Conservation (phyloP, 2,113 vertebrate species). For the Pseudopipra pipra region DNA sequence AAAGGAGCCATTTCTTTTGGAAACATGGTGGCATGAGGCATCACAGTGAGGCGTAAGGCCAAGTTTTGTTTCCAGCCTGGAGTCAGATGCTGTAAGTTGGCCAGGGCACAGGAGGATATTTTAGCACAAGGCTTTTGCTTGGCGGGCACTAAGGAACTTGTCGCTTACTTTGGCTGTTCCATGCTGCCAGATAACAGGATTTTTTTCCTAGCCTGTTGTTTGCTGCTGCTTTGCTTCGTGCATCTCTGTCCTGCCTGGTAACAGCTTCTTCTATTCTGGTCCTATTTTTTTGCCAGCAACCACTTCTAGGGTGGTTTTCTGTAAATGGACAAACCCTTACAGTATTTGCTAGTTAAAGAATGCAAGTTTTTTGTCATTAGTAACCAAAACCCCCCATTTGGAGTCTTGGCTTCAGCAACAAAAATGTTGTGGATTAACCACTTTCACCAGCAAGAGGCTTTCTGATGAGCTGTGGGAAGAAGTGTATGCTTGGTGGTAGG, state of each 20-base stretch:
- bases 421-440: slow-evolving; percentile 62
- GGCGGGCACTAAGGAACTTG: slow-evolving; percentile 17
- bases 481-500: slow-evolving; percentile 24
- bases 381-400: slow-evolving; percentile 47
- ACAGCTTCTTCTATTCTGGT: slow-evolving; percentile 61
- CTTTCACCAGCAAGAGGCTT: slow-evolving; percentile 47
- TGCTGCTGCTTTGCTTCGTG: slow-evolving; percentile 4
- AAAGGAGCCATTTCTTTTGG: not conserved
- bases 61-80: slow-evolving; percentile 11
- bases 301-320: slow-evolving; percentile 53
- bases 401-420: slow-evolving; percentile 36
- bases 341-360: slow-evolving; percentile 4
- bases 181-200: slow-evolving; percentile 35
- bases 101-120: slow-evolving; percentile 1
- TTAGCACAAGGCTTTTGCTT: slow-evolving; percentile 37
- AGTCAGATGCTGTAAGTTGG: slow-evolving; percentile 24
- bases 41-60: not conserved
- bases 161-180: slow-evolving; percentile 30
- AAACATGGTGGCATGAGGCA: not conserved
- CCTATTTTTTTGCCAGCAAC: slow-evolving; percentile 38
- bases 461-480: slow-evolving; percentile 52
- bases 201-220: slow-evolving; percentile 31
- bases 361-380: slow-evolving; percentile 45
- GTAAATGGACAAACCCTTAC: slow-evolving; percentile 50
- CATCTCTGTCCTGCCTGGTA: slow-evolving; percentile 53